Conservation (phyloP, 2,797 vertebrate genomes). For the Lacerta viridis region DNA sequence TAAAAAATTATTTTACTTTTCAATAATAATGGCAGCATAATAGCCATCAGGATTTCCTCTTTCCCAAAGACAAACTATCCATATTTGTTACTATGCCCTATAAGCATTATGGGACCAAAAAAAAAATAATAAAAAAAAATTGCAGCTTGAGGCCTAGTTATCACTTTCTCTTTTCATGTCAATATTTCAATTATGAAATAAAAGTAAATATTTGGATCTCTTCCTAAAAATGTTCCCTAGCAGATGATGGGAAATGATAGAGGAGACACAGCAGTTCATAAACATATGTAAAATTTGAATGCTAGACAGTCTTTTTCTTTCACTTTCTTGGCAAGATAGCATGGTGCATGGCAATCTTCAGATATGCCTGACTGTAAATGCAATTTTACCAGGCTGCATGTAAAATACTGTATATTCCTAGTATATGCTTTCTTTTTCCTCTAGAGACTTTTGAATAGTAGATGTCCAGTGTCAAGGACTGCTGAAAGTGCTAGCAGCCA, state of each 20-base stretch:
- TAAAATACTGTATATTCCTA: neutral
- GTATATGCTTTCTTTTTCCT: neutral
- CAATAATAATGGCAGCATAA: slow-evolving; percentile 19
- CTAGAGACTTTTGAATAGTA: neutral
- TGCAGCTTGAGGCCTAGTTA: neutral
- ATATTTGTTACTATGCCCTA: slow-evolving; percentile 9
- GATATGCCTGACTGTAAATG: neutral
- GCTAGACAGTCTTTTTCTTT: neutral
- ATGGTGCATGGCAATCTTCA: neutral
- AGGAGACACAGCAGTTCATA: neutral
- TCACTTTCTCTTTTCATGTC: neutral
- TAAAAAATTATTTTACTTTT: slow-evolving; percentile 32
- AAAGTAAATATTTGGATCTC: neutral
- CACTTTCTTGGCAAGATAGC: neutral
- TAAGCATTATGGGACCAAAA: neutral
- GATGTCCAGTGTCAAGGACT: neutral
- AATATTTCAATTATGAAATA: neutral
- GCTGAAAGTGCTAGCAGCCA: neutral
- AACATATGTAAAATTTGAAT: neutral
- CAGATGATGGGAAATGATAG: neutral
- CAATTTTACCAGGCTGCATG: neutral
- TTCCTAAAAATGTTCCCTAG: neutral
- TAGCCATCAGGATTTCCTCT: neutral
- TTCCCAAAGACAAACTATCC: neutral
- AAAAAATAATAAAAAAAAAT: neutral